Conservation (phyloP, 2,797 vertebrate species). For the Neopelma chrysocephalum region DNA sequence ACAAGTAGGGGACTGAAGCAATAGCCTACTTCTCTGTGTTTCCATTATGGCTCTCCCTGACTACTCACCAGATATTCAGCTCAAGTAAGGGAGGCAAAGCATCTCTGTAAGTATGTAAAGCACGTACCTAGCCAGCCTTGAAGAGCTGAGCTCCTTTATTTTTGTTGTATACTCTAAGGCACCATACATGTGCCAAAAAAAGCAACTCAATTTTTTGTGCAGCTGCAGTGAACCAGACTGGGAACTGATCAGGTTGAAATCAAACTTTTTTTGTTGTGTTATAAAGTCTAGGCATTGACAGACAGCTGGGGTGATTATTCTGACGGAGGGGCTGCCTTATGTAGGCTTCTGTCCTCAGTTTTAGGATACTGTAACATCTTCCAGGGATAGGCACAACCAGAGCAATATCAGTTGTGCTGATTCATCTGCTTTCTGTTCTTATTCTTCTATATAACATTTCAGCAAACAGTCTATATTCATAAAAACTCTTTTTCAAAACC, state of each 20-base stretch:
- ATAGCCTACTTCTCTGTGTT: background rate
- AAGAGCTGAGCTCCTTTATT: background rate
- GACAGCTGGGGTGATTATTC: background rate
- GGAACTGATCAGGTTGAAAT: background rate
- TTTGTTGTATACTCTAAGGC: background rate
- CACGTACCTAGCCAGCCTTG: background rate
- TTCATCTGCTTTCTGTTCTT: background rate
- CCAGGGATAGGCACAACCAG: background rate
- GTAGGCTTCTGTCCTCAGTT: background rate
- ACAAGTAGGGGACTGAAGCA: background rate
- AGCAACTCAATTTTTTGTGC: background rate
- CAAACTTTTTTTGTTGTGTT: background rate
- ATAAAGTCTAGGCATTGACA: background rate
- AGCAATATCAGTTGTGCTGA: background rate
- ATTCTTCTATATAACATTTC: background rate
- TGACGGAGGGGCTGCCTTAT: background rate
- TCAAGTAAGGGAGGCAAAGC: background rate
- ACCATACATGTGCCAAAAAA: background rate
- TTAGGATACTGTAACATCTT: background rate
- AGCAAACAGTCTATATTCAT: background rate
- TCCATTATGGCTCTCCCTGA: background rate
- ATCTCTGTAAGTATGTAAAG: background rate
- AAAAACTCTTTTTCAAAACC: background rate
- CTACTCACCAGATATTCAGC: background rate
- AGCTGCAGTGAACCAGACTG: background rate